Evolutionary conservation across 2,113 vertebrate genomes (phyloP), one percentile per base, ranked within the genome.

Genomic region (Megaceryle torquata): DNA sequence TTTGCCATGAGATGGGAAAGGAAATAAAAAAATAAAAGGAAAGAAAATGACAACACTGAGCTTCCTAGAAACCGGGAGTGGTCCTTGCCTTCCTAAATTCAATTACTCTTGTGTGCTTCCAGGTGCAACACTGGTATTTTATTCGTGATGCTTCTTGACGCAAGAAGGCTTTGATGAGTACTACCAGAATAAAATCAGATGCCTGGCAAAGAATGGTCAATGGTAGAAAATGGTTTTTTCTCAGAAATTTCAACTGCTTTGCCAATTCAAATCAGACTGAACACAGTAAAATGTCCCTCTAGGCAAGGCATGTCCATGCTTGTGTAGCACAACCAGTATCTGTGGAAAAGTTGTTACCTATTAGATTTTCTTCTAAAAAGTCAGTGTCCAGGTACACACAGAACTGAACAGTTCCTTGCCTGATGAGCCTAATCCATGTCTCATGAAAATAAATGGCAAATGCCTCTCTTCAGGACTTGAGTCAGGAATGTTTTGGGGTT

Each of bases 401-500:
- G 41, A 82, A 68, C 21, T 51, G 33, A 72, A 29, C 37, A 68
- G 13, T 59, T 85, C 11, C 16, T 46, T 68, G 25, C 50, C 51
- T 37, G 33, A 54, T 53, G 24, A 95, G 46, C 60, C 37, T 48
- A 63, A 59, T 51, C 25, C 33, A 22, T 28, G 16, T 69, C 35
- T 84, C 24, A 28, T 67, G 33, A 82, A 78, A 61, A 2, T 35
- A 50, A 87, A 22, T 44, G 6, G 8, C 24, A 81, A 69, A 39
- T 80, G 28, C 8, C 24, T 77, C 10, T 67, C 21, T 59, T 75
- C 8, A 39, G 79, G 24, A n/a, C 13, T 15, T 17, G 4, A 57
- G n/a, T 54, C n/a, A 17, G 1, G 0, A 78, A n/a, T n/a, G 6
- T 2, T 31, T 79, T 35, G 7, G 26, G 11, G 11, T 46, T 46